A percentile compares a stretch with the other conserved stretches of the same genome.
Conservation (phyloP, 2,888 invertebrate species). For the Calliphora vomitoria region DNA sequence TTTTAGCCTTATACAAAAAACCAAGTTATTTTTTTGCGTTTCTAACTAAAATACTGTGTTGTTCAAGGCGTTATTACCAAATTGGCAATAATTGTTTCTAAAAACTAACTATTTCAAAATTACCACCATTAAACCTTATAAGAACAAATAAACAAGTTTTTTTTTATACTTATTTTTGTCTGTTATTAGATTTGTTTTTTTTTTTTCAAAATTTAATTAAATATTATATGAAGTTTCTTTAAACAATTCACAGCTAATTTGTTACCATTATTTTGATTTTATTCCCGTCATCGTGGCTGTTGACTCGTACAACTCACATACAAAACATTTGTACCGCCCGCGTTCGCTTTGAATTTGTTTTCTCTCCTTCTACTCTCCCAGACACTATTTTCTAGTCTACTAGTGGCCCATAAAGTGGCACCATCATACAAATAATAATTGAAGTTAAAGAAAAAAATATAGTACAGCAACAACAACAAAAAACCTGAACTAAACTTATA, state of each 20-base stretch:
- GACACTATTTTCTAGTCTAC: constrained; percentile 13
- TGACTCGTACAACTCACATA: constrained; percentile 19
- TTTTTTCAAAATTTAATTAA: constrained; percentile 27
- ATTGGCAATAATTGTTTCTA: constrained; percentile 46
- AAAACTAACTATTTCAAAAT: constrained; percentile 52
- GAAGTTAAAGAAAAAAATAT: background rate
- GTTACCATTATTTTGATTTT: constrained; percentile 53
- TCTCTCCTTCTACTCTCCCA: background rate
- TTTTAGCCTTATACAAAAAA: background rate
- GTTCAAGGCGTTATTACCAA: constrained; percentile 57
- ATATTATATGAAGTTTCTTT: constrained; percentile 25
- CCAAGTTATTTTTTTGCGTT: background rate
- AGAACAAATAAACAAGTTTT: constrained; percentile 57
- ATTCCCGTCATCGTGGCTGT: constrained; percentile 21
- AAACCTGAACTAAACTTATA: constrained; percentile 62
- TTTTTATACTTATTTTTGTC: background rate
- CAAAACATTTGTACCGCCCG: constrained; percentile 58
- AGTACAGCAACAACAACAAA: constrained; percentile 7
- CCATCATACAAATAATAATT: constrained; percentile 55
- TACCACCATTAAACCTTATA: constrained; percentile 64
- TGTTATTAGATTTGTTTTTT: constrained; percentile 1
- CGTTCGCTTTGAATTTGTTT: constrained; percentile 36
- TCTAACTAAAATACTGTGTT: constrained; percentile 1
- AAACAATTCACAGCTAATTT: constrained; percentile 54
- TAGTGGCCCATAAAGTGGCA: constrained; percentile 36